Evolutionary conservation across 2,888 invertebrate genomes (phyloP), one percentile per base, ranked within the genome.

Genomic region (Petrolisthes manimaculis): DNA sequence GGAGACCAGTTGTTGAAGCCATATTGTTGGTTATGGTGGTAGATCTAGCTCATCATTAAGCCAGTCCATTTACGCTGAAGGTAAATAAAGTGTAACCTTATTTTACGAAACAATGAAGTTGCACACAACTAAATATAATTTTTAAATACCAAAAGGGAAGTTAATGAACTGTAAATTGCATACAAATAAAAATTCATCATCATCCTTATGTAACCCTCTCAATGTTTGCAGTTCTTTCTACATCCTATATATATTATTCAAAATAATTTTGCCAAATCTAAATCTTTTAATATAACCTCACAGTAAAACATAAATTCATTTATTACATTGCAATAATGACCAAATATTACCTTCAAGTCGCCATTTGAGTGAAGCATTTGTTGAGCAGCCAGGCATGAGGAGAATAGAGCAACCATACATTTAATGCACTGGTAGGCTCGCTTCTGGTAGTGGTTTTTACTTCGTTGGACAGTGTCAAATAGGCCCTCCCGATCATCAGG

Each of bases 341-440:
- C 0, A 37, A 37, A 37, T 37, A 37, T 37, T 80, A 91, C 91
- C 89, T 91, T 91, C 14, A 91, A 61, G 56, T 90, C 91, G 14
- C 86, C 83, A 86, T 88, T 90, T 54, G 86, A 79, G 86, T 86
- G 82, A 53, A 90, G 84, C 89, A 90, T 90, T 56, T 82, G 88
- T 55, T 89, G 87, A 54, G 89, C 91, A 78, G 88, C 88, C 61
- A 95, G 95, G 93, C 97, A 97, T 93, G 96, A 96, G 92, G 96
- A 95, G 94, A 98, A 97, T 91, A 98, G 94, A 92, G 96, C 95
- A 91, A 98, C 98, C 94, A 99, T 95, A 93, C 97, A 97, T 94
- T 99, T 99, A 91, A 99, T 97, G 94, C 98, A 98, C 93, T 98
- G 97, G 94, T 99, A 99, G 91, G 98, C 97, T 91, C 98, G 95